phyloP scores from a whole-genome alignment of 2,888 invertebrate species.

The Diarsia mendica region DNA sequence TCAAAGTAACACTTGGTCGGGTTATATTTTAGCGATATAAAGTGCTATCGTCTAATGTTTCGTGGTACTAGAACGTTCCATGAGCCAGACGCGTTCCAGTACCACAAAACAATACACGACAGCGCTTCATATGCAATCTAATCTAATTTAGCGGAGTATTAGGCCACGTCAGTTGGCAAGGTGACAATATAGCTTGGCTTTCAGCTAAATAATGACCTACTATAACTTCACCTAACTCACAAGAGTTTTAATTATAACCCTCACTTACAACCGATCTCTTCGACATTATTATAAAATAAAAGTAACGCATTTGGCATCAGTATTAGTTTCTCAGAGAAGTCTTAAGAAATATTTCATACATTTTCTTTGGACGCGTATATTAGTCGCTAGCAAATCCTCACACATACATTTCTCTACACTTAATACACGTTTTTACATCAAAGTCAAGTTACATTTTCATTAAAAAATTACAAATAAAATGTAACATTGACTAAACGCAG shows the following conservation, averaged over 20 bases:
- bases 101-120: no score
- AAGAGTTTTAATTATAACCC: neutral
- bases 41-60: no score
- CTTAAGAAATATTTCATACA: conserved; percentile 44
- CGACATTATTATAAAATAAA: neutral
- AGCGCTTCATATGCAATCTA: no score
- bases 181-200: neutral
- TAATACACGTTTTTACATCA: conserved; percentile 33
- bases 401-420: conserved; percentile 25
- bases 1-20: no score
- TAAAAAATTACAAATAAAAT: conserved; percentile 34
- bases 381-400: conserved; percentile 42
- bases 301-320: conserved; percentile 25
- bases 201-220: neutral
- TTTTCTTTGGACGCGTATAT: conserved; percentile 37
- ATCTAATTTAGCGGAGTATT: no score
- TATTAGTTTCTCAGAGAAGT: conserved; percentile 13
- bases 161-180: neutral
- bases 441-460: conserved; percentile 32
- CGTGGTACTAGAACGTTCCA: no score
- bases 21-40: no score
- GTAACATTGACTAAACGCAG: conserved; percentile 32
- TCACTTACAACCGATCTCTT: neutral
- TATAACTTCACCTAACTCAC: neutral
- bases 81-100: no score